Conservation (phyloP, 2,113 vertebrate genomes). For the human region DNA sequence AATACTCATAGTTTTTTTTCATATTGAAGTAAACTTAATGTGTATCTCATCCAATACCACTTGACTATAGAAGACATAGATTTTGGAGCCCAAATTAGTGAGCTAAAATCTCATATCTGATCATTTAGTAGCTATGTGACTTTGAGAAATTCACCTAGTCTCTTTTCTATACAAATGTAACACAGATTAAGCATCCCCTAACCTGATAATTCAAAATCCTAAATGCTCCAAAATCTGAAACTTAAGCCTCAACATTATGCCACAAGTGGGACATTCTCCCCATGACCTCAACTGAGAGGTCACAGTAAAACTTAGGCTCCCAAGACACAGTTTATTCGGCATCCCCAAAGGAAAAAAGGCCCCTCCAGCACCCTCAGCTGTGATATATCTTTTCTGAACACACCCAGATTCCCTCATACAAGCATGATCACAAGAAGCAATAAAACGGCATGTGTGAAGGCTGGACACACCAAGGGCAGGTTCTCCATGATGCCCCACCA, state of each 20-base stretch:
- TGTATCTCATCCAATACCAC: neutral
- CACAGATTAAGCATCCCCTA: neutral
- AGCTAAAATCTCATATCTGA: neutral
- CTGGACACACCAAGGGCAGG: neutral
- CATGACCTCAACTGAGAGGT: neutral
- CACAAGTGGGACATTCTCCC: neutral
- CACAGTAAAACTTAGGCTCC: neutral
- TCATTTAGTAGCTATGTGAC: neutral
- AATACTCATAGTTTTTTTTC: neutral
- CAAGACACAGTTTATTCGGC: neutral
- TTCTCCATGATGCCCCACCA: neutral
- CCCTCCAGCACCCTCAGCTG: neutral
- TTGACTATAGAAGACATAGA: neutral
- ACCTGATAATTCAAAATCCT: neutral
- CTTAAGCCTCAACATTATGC: neutral
- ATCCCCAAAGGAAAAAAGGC: neutral
- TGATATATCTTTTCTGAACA: neutral
- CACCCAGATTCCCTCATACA: neutral
- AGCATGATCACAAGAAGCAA: neutral
- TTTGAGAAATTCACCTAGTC: neutral
- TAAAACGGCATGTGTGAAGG: neutral
- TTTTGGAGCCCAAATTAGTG: neutral
- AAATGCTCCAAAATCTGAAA: neutral
- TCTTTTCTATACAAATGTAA: neutral
- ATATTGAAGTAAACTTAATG: neutral